Conservation (phyloP, 2,888 invertebrate genomes). For the Trichopria drosophilae region DNA sequence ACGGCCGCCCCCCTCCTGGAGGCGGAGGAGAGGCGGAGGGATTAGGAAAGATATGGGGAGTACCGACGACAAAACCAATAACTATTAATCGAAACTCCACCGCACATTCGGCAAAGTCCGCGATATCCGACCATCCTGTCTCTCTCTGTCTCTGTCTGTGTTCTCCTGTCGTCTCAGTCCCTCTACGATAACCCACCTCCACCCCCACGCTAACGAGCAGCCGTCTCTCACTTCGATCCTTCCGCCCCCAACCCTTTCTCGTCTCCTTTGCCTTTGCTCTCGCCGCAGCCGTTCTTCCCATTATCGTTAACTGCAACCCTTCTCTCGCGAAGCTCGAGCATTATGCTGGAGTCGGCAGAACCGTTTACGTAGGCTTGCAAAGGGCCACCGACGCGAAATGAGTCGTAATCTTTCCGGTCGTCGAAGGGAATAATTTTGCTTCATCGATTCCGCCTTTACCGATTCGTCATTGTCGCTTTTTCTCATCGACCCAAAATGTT, state of each 20-base stretch:
- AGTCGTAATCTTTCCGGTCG: no score
- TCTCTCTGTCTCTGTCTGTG: conserved; percentile 15
- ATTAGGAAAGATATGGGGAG: conserved; percentile 31
- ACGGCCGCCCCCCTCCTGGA: no score
- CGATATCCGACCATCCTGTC: conserved; percentile 32
- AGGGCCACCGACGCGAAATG: no score
- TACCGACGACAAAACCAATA: conserved; percentile 49
- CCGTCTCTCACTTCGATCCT: conserved; percentile 39
- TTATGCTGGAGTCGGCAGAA: no score
- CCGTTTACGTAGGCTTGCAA: no score
- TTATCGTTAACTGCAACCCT: conserved; percentile 36
- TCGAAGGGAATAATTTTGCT: no score
- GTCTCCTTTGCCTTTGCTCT: conserved; percentile 22
- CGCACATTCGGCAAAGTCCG: conserved; percentile 52
- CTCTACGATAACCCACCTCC: conserved; percentile 17
- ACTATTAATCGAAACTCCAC: conserved; percentile 52
- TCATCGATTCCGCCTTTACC: no score
- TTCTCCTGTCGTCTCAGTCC: conserved; percentile 15
- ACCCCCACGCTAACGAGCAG: conserved; percentile 40
- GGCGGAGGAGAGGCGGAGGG: conserved; percentile 27
- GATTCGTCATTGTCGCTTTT: no score
- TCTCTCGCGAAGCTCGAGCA: conserved; percentile 18
- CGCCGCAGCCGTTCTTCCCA: conserved; percentile 37
- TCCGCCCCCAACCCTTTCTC: conserved; percentile 27
- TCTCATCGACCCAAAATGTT: no score